Percentiles rank a stretch among this genome's conserved stretches.
Evolutionary conservation across 2,797 vertebrate species (phyloP).

Genomic region (Pseudochromis fuscus): DNA sequence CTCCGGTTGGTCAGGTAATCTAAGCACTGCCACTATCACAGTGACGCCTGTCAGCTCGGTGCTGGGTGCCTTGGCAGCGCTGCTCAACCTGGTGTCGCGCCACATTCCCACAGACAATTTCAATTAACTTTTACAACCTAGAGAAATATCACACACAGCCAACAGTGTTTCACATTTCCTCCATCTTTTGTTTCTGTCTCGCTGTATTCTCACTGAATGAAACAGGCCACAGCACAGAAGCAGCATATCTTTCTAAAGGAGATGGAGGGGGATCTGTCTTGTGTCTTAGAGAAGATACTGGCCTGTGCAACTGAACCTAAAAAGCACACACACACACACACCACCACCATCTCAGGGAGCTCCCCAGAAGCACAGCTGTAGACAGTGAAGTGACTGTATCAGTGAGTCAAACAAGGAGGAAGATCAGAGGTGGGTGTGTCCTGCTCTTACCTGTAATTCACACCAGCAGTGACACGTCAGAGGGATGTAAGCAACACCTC

Average conservation of each 20-base stretch:
- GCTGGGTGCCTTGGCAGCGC: slow-evolving; percentile 38
- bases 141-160: slow-evolving; percentile 51
- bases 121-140: slow-evolving; percentile 77
- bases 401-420: not conserved
- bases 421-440: not conserved
- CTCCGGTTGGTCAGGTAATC: slow-evolving; percentile 63
- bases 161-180: slow-evolving; percentile 27
- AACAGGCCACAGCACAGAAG: not conserved
- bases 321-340: not conserved
- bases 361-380: too few species aligned
- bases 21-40: slow-evolving; percentile 41
- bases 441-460: not conserved
- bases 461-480: not conserved
- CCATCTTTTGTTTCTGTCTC: slow-evolving; percentile 36
- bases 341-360: not conserved
- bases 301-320: slow-evolving; percentile 1
- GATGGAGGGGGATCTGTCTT: slow-evolving; percentile 5
- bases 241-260: slow-evolving; percentile 4
- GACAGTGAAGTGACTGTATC: not conserved
- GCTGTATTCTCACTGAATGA: slow-evolving; percentile 3
- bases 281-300: slow-evolving; percentile 14
- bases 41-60: slow-evolving; percentile 62
- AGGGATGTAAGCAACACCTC: too few species aligned
- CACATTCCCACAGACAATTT: slow-evolving; percentile 73
- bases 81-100: slow-evolving; percentile 52